Conservation (phyloP, 2,888 invertebrate genomes). For the Heteromyza rotundicornis region DNA sequence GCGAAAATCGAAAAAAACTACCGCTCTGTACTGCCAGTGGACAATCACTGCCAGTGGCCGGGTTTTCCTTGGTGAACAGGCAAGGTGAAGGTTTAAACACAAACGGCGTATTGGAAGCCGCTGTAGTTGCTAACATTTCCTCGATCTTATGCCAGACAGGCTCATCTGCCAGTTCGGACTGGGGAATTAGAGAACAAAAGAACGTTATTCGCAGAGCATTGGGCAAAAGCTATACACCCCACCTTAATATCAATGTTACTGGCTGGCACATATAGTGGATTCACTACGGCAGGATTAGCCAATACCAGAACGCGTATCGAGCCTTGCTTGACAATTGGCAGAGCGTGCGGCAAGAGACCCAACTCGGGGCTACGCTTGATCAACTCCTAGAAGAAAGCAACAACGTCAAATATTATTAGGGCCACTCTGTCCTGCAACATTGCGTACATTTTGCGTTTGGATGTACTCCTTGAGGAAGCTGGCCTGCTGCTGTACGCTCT, state of each 20-base stretch:
- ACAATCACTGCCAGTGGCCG: conserved; percentile 68
- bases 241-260: conserved; percentile 28
- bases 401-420: not conserved
- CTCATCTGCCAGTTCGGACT: conserved; percentile 61
- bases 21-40: conserved; percentile 78
- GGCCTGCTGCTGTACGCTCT: conserved; percentile 76
- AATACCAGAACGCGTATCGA: conserved; percentile 71
- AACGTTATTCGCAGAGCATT: not conserved
- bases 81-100: conserved; percentile 81
- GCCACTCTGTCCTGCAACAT: too few relatives aligned
- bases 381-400: conserved; percentile 45
- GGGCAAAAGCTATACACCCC: not conserved
- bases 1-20: conserved; percentile 43
- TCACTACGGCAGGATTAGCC: conserved; percentile 50
- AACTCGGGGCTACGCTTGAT: conserved; percentile 53
- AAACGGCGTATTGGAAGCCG: conserved; percentile 72
- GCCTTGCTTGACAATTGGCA: conserved; percentile 75
- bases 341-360: conserved; percentile 71
- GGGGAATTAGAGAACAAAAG: too few relatives aligned
- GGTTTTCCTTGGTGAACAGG: conserved; percentile 72
- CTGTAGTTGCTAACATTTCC: conserved; percentile 76
- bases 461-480: conserved; percentile 88
- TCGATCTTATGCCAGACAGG: conserved; percentile 76
- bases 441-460: conserved; percentile 78
- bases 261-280: conserved; percentile 52